Percentiles rank a stretch among this genome's conserved stretches.
Evolutionary conservation across 2,888 invertebrate genomes (phyloP).

Genomic region (Agrenia bidenticulata): DNA sequence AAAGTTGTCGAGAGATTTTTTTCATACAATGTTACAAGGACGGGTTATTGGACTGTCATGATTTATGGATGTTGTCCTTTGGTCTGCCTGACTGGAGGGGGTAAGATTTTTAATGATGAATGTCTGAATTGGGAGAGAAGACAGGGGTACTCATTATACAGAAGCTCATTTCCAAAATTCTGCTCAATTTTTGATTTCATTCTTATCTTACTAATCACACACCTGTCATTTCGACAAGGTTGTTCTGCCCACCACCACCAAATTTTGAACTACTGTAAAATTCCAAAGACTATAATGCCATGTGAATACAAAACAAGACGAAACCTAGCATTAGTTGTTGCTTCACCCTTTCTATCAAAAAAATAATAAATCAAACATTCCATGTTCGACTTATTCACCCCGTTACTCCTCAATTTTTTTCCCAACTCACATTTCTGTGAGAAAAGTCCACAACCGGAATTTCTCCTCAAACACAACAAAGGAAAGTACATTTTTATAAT

Average conservation of each 20-base stretch:
- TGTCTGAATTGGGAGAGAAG: constrained; percentile 23
- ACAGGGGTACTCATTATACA: constrained; percentile 21
- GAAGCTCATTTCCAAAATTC: constrained; percentile 16
- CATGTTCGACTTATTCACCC: constrained; percentile 1
- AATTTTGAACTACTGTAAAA: neutral
- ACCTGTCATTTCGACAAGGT: constrained; percentile 5
- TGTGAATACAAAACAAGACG: too few relatives aligned
- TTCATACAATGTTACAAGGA: too few relatives aligned
- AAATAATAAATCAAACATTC: too few relatives aligned
- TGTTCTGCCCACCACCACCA: constrained; percentile 15
- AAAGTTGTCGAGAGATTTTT: too few relatives aligned
- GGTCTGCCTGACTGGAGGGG: neutral
- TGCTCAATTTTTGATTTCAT: constrained; percentile 12
- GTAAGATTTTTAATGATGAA: constrained; percentile 18
- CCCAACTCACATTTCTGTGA: too few relatives aligned
- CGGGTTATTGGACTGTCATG: constrained; percentile 1
- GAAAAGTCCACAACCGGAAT: too few relatives aligned
- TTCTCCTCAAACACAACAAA: too few relatives aligned
- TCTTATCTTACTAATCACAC: constrained; percentile 14
- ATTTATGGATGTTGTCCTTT: neutral
- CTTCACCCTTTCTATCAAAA: too few relatives aligned
- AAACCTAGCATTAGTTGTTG: too few relatives aligned
- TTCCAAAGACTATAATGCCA: too few relatives aligned
- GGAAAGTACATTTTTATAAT: neutral
- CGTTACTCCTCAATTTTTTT: neutral